Conservation (phyloP, 2,888 invertebrate species). For the Hydropsyche betteni region DNA sequence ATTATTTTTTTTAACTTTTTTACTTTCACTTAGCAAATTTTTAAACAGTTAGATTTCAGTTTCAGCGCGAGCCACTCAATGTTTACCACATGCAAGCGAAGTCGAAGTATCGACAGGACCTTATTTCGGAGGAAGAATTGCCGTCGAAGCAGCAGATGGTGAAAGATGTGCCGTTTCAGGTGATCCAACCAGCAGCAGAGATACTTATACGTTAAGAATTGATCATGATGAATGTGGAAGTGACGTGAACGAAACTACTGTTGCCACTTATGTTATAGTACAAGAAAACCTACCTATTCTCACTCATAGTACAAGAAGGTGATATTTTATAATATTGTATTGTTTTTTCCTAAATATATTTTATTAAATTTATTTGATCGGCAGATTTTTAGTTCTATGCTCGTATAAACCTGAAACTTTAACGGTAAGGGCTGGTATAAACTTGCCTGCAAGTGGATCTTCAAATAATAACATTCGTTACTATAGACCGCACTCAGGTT, state of each 20-base stretch:
- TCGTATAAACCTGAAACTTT: slow-evolving; percentile 84
- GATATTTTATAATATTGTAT: slow-evolving; percentile 47
- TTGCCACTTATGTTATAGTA: slow-evolving; percentile 83
- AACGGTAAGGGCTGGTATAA: slow-evolving; percentile 82
- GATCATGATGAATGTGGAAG: slow-evolving; percentile 80
- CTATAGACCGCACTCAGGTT: slow-evolving; percentile 60
- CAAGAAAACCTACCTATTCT: slow-evolving; percentile 85
- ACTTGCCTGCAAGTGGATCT: slow-evolving; percentile 71
- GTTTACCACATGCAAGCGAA: slow-evolving; percentile 81
- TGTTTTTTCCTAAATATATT: neutral
- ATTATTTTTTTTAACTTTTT: slow-evolving; percentile 39
- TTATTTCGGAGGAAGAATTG: slow-evolving; percentile 80
- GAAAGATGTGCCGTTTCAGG: slow-evolving; percentile 79
- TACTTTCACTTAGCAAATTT: neutral
- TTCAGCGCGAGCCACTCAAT: slow-evolving; percentile 82
- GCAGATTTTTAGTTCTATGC: slow-evolving; percentile 80
- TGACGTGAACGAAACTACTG: slow-evolving; percentile 79
- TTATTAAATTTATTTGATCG: slow-evolving; percentile 35
- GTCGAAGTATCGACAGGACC: slow-evolving; percentile 86
- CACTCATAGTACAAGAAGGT: slow-evolving; percentile 81
- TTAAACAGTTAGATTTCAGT: slow-evolving; percentile 62
- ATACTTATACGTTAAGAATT: slow-evolving; percentile 78
- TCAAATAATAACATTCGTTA: slow-evolving; percentile 59
- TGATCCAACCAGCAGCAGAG: slow-evolving; percentile 75
- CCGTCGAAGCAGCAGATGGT: slow-evolving; percentile 76